Conservation (phyloP, 2,888 invertebrate species). For the Oxyscelio sp. region DNA sequence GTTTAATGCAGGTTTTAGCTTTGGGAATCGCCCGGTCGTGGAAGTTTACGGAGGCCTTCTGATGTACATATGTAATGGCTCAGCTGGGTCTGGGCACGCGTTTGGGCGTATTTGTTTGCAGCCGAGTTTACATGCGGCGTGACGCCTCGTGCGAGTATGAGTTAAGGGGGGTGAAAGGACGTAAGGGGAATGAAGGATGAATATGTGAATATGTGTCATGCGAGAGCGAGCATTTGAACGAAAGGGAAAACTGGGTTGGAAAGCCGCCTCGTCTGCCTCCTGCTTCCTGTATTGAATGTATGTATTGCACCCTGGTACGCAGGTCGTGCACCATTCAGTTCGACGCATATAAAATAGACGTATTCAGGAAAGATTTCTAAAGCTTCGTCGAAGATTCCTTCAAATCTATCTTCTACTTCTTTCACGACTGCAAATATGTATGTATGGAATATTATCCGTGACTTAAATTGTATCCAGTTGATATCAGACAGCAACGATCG, state of each 20-base stretch:
- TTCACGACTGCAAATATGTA: constrained; percentile 5
- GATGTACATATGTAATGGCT: constrained; percentile 79
- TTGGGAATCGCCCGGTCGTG: constrained; percentile 78
- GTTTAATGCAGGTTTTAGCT: constrained; percentile 62
- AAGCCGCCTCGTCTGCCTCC: constrained; percentile 76
- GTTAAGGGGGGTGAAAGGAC: constrained; percentile 72
- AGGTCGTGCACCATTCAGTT: constrained; percentile 80
- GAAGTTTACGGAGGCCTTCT: constrained; percentile 78
- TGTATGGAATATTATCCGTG: background rate
- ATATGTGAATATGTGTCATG: constrained; percentile 86
- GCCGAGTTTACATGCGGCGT: constrained; percentile 69
- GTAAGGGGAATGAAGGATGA: constrained; percentile 77
- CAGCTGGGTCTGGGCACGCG: constrained; percentile 80
- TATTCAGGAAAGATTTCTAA: constrained; percentile 76
- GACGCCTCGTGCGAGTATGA: constrained; percentile 63
- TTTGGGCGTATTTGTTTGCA: constrained; percentile 75
- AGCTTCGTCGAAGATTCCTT: constrained; percentile 26
- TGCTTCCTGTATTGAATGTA: constrained; percentile 75
- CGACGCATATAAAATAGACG: constrained; percentile 79
- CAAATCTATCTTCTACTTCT: constrained; percentile 30
- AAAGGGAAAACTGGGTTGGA: constrained; percentile 85
- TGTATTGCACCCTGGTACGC: constrained; percentile 79
- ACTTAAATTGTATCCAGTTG: background rate
- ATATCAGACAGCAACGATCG: too few species aligned
- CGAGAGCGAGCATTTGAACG: constrained; percentile 81